These are phyloP conservation scores for Eidolon helvum DNA, from an alignment of 2,113 vertebrate species.

Conservation along the genomic window DNA sequence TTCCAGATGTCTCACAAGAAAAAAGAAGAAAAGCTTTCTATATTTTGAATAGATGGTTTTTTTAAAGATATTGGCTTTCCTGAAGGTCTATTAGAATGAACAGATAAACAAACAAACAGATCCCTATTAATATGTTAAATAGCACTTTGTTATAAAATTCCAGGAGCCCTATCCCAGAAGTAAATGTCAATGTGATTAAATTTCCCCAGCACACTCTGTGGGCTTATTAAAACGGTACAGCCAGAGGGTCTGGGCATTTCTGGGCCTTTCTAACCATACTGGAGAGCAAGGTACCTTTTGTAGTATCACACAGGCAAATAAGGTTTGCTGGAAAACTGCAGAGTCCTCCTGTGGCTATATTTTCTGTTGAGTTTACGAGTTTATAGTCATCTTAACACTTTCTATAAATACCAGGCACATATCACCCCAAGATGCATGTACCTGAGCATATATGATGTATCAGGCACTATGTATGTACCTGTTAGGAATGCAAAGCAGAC, in stretches of 20 bases:
- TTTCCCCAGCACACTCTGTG: neutral
- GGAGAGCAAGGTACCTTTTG: neutral
- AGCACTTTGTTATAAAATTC: neutral
- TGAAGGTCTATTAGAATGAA: neutral
- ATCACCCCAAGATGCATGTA: neutral
- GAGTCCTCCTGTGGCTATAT: neutral
- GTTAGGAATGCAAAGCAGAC: neutral
- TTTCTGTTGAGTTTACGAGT: neutral
- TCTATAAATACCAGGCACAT: neutral
- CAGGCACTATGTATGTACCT: neutral
- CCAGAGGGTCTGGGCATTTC: neutral
- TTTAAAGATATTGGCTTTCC: neutral
- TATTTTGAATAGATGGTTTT: neutral
- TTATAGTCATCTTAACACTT: neutral
- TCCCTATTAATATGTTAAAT: neutral
- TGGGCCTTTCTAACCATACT: neutral
- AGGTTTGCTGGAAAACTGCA: neutral
- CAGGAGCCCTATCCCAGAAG: neutral
- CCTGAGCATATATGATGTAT: neutral
- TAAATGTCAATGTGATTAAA: neutral
- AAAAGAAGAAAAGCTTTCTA: neutral
- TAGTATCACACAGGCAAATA: neutral
- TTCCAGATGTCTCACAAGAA: conserved; percentile 46
- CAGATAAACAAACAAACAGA: neutral
- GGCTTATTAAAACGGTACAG: neutral